Percentiles rank a stretch among this genome's conserved stretches.
These are phyloP conservation scores for Takifugu flavidus DNA, from an alignment of 2,113 vertebrate genomes.

Conservation along the genomic window DNA sequence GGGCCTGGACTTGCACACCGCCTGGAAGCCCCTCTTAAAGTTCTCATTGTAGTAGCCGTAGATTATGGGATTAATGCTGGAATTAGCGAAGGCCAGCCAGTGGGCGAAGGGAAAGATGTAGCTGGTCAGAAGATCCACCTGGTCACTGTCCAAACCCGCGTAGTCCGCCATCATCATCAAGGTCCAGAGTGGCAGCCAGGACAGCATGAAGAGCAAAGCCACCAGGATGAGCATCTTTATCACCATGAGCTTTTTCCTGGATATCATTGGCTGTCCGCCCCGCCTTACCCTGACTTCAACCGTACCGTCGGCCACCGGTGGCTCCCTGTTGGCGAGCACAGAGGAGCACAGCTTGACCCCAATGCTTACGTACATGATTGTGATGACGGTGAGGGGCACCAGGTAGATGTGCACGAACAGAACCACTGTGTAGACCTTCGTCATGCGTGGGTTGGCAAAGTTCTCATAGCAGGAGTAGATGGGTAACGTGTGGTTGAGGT, in stretches of 20 bases:
- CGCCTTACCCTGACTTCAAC: conserved; percentile 34
- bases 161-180: conserved; percentile 79
- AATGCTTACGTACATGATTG: conserved; percentile 75
- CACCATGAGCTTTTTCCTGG: conserved; percentile 74
- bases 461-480: conserved; percentile 79
- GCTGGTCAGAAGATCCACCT: conserved; percentile 71
- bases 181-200: conserved; percentile 82
- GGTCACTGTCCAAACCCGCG: conserved; percentile 61
- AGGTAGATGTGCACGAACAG: conserved; percentile 78
- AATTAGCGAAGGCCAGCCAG: conserved; percentile 83
- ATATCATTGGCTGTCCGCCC: conserved; percentile 50
- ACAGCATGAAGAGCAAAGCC: conserved; percentile 78
- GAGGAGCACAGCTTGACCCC: conserved; percentile 74
- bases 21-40: conserved; percentile 78
- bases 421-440: conserved; percentile 76
- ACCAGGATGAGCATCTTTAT: conserved; percentile 82
- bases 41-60: conserved; percentile 83
- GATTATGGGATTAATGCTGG: conserved; percentile 80
- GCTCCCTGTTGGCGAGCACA: conserved; percentile 52
- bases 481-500: conserved; percentile 67
- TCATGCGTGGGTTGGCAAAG: conserved; percentile 75
- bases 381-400: conserved; percentile 72
- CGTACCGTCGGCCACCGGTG: conserved; percentile 14
- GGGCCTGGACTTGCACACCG: conserved; percentile 55
- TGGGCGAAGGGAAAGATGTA: conserved; percentile 80